Evolutionary conservation across 2,888 invertebrate genomes (phyloP), one percentile per base, ranked within the genome.

Genomic region (Erynnis tages): DNA sequence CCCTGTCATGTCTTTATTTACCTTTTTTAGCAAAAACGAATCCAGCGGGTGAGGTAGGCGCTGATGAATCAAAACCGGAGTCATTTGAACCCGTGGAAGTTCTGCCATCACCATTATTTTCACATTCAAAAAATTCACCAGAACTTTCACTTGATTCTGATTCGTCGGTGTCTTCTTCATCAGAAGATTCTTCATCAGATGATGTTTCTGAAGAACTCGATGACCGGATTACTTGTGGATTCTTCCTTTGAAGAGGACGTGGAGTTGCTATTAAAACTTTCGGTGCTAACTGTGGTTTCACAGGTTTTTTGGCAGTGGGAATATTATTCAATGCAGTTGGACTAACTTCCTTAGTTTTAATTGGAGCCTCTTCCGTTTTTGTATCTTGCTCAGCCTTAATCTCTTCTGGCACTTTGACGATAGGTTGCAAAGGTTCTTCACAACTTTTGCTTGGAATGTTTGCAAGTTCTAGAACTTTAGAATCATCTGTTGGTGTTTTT

Each of bases 21-120:
- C 92, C 92, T 90, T 92, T 91, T 76, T 91, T 91, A 55, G 90
- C 91, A 67, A 86, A 87, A 47, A 90, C 73, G 75, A 92, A 92
- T 71, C 91, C 92, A 59, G 92, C 91, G 53, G 93, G 92, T 65
- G 92, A 93, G 55, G 91, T 90, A 29, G 93, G 93, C 50, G 92
- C 93, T 41, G 93, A 93, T 54, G 92, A 92, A 77, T 95, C 95
- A 79, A 96, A 95, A 61, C 96, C 95, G 54, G 96, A 96, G 86
- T 96, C 96, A 79, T 94, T 94, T 66, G 95, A 95, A 67, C 94
- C 94, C 56, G 94, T 95, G 53, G 94, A 94, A 40, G 90, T 91
- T 69, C 93, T 89, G 80, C 91, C 91, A 49, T 91, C 91, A 10
- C 84, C 79, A 60, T 86, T 89, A 46, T 75, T 83, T 67, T 89